These are phyloP conservation scores for Glyptemys insculpta DNA, from an alignment of 2,797 vertebrate species.

Conservation along the genomic window DNA sequence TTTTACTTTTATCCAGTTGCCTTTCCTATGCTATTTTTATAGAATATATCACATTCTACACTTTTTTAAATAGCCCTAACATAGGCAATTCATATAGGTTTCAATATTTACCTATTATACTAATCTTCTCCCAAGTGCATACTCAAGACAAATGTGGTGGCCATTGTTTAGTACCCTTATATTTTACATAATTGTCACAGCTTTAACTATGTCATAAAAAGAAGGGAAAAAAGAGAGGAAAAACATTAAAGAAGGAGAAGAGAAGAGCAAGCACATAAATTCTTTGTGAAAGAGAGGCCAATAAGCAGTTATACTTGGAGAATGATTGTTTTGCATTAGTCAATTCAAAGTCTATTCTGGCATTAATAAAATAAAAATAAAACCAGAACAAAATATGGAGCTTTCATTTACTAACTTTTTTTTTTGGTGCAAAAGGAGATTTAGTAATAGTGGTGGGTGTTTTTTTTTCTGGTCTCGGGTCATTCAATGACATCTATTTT, in stretches of 20 bases:
- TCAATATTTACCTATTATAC: neutral
- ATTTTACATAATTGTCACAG: neutral
- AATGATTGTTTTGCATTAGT: neutral
- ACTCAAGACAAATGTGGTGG: neutral
- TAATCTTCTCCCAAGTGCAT: neutral
- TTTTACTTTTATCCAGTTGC: neutral
- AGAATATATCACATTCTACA: neutral
- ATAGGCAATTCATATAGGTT: neutral
- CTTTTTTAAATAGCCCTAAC: neutral
- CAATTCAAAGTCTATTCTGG: neutral
- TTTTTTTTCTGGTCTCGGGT: neutral
- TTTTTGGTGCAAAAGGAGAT: neutral
- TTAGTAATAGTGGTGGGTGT: neutral
- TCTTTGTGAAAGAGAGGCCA: conserved; percentile 1
- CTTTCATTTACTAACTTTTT: neutral
- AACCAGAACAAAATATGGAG: neutral
- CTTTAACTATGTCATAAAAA: neutral
- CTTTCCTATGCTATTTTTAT: neutral
- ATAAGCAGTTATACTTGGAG: neutral
- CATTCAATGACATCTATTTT: neutral
- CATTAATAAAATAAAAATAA: neutral
- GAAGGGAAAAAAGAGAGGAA: neutral
- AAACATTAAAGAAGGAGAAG: neutral
- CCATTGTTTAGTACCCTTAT: neutral
- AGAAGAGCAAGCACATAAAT: neutral